Percentiles rank a stretch among this genome's conserved stretches.
Conservation (phyloP, 2,888 invertebrate species). For the Catocala nupta region DNA sequence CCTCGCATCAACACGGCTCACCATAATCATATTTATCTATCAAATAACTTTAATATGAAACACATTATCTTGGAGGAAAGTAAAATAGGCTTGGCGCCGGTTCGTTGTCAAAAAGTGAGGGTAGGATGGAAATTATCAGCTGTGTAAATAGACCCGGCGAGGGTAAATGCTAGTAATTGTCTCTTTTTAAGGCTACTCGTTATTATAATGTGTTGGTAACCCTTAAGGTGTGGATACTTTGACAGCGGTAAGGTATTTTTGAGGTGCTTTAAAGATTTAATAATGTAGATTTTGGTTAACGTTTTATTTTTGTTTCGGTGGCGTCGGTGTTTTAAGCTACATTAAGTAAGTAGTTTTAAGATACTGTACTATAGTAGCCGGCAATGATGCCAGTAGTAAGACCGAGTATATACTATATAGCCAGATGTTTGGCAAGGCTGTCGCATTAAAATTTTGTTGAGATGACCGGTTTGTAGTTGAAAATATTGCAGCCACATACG, state of each 20-base stretch:
- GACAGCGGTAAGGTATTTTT: constrained; percentile 19
- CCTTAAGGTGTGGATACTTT: constrained; percentile 36
- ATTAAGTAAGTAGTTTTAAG: too few species aligned
- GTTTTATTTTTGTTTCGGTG: too few species aligned
- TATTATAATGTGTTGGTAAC: constrained; percentile 45
- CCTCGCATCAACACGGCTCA: background rate
- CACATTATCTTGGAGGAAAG: constrained; percentile 15
- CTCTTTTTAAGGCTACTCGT: constrained; percentile 49
- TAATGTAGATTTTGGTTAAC: background rate
- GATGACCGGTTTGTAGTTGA: too few species aligned
- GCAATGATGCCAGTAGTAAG: too few species aligned
- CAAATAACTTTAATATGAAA: constrained; percentile 7
- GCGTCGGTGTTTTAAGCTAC: too few species aligned
- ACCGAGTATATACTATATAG: too few species aligned
- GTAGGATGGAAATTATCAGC: constrained; percentile 37
- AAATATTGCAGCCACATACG: too few species aligned
- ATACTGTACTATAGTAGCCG: too few species aligned
- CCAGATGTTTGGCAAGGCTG: too few species aligned
- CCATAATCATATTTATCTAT: constrained; percentile 16
- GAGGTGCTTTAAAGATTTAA: background rate
- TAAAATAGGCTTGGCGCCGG: constrained; percentile 14
- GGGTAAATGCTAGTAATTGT: constrained; percentile 46
- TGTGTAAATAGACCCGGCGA: constrained; percentile 36
- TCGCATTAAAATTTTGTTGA: too few species aligned
- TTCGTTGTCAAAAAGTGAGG: constrained; percentile 31